phyloP scores from a whole-genome alignment of 2,113 vertebrate species.

The Sander vitreus region DNA sequence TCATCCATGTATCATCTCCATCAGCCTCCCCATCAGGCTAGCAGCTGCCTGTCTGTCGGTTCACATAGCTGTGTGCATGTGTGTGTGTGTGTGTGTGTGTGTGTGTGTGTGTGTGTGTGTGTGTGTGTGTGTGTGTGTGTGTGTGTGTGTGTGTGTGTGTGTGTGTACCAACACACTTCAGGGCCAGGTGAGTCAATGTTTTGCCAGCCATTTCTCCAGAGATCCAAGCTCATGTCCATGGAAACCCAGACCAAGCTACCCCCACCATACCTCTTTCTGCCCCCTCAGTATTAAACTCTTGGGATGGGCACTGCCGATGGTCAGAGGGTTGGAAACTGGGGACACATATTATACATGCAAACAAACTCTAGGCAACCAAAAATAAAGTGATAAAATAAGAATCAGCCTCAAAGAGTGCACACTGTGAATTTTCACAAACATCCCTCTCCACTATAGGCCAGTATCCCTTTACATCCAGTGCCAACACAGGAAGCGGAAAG shows the following conservation, averaged over 20 bases:
- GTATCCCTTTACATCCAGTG: not conserved
- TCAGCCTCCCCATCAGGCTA: constrained; percentile 76
- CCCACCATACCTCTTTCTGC: constrained; percentile 34
- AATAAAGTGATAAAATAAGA: constrained; percentile 16
- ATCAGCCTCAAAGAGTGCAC: not conserved
- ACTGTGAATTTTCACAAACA: not conserved
- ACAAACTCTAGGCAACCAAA: constrained; percentile 25
- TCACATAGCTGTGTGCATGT: constrained; percentile 13
- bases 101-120: constrained; percentile 34
- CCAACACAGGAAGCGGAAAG: not conserved
- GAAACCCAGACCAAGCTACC: constrained; percentile 61
- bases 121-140: constrained; percentile 38
- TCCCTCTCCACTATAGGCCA: not conserved
- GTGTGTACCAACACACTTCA: constrained; percentile 30
- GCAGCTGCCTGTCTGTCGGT: constrained; percentile 78
- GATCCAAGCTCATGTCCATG: constrained; percentile 64
- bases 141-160: constrained; percentile 43
- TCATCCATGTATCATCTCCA: constrained; percentile 68
- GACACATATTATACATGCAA: constrained; percentile 33
- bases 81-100: constrained; percentile 44
- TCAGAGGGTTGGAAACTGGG: constrained; percentile 47
- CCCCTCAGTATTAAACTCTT: constrained; percentile 63
- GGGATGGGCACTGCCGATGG: constrained; percentile 75
- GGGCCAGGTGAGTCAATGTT: constrained; percentile 74
- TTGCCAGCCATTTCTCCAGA: constrained; percentile 73